Base-by-base conservation (phyloP, 2,797 vertebrate species). In the Crenichthys baileyi region DNA sequence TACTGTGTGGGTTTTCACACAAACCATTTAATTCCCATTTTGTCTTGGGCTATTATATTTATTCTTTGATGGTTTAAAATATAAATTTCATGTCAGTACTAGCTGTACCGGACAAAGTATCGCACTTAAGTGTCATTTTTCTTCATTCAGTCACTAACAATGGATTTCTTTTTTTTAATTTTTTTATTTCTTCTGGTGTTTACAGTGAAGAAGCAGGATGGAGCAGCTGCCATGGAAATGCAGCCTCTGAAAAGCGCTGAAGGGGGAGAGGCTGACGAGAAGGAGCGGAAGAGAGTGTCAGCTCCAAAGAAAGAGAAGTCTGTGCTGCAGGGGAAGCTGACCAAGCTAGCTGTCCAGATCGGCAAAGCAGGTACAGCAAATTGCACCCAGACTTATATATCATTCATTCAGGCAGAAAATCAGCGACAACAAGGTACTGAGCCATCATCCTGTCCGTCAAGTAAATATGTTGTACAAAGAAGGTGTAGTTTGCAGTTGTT, bases 171-270 rank as follows among this genome's bases (percentile, higher is more conserved):
- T 89, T 29, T 81, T 78, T 79, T 79, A n/a, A n/a, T 55, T 71
- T 70, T 74, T 70, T 86, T 26, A 79, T 79, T 68, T 61, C 71
- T 61, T 60, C 76, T 92, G 87, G 79, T 93, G 79, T 85, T 92
- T 91, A 82, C 93, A 99, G 98, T 98, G 89, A 99, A 99, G 94
- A 99, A 99, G 92, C 98, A 97, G 93, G 98, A 99, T 1, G 98
- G 98, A 61, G 98, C 98, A 18, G 98, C 98, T 48, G 98, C 98
- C 80, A 99, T 99, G 98, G 98, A 99, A 92, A 99, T 99, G 98
- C 98, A 99, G 88, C 98, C 98, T 2, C 94, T 99, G 82, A 99
- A 99, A 96, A 99, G 98, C 1, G 98, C 98, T 0, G 98, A 99
- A 92, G 98, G 98, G 0, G 97, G 96, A 53, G 97, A 98, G 78